Conservation (phyloP, 35 echinoderm and acorn worm genomes). For the Patiria miniata region DNA sequence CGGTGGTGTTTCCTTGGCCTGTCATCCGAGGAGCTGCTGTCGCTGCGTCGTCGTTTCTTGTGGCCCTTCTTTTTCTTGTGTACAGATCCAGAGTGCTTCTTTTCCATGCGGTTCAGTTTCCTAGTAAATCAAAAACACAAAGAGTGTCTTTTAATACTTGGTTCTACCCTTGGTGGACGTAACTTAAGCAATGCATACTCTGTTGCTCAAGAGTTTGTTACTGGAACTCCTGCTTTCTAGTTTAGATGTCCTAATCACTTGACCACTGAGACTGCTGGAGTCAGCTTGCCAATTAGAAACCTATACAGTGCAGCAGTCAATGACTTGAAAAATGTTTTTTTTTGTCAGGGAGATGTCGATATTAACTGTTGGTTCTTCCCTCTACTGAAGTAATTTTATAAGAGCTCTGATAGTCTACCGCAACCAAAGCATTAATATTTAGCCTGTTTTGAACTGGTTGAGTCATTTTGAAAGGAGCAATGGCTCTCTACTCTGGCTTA, state of each 20-base stretch:
- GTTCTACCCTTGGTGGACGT: background rate
- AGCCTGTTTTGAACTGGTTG: background rate
- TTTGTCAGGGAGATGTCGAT: too few species aligned
- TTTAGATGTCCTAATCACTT: too few species aligned
- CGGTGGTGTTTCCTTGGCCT: constrained; percentile 1
- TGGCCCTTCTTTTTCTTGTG: constrained; percentile 30
- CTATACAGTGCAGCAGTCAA: background rate
- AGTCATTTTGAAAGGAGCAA: background rate
- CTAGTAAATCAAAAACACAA: constrained; percentile 10
- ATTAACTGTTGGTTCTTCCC: too few species aligned
- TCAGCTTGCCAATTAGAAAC: background rate
- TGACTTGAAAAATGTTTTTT: too few species aligned
- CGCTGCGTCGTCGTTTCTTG: background rate
- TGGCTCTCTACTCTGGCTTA: constrained; percentile 20
- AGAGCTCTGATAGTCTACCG: too few species aligned
- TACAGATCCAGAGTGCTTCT: background rate
- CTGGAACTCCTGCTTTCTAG: background rate
- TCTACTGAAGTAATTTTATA: too few species aligned
- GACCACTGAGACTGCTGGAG: too few species aligned
- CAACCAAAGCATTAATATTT: too few species aligned
- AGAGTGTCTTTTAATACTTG: background rate
- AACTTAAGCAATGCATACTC: background rate
- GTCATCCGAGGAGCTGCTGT: constrained; percentile 14
- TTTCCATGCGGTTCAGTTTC: constrained; percentile 30
- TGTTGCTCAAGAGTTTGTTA: background rate